Percentiles rank a stretch among this genome's conserved stretches.
Evolutionary conservation across 1,140 invertebrate genomes (phyloP).

Genomic region (Aethina tumida): DNA sequence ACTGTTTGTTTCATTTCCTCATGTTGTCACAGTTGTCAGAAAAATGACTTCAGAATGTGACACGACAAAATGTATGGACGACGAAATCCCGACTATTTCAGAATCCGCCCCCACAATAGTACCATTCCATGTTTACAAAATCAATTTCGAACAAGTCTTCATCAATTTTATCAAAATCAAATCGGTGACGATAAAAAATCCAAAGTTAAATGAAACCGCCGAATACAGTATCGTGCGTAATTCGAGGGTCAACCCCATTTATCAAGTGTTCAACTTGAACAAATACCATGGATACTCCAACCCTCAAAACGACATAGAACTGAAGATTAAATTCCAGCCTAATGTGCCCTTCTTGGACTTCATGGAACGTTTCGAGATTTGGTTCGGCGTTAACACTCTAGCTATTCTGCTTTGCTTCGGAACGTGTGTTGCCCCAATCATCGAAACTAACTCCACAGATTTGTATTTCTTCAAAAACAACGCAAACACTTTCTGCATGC

Average conservation of each 20-base stretch:
- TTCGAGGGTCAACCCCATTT: constrained; percentile 12
- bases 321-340: constrained; percentile 18
- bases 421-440: neutral
- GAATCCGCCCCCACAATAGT: too few relatives aligned
- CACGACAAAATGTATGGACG: neutral
- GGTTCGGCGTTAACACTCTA: neutral
- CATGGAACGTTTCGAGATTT: constrained; percentile 5
- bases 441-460: constrained; percentile 1
- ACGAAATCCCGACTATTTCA: too few relatives aligned
- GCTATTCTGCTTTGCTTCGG: neutral
- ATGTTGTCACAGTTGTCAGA: neutral
- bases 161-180: constrained; percentile 7
- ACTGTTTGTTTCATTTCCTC: neutral
- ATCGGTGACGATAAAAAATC: constrained; percentile 1
- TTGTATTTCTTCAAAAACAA: constrained; percentile 5
- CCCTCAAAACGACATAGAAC: constrained; percentile 8
- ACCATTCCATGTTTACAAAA: too few relatives aligned
- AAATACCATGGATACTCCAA: constrained; percentile 10
- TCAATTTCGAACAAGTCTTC: neutral
- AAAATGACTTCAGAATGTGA: neutral
- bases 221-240: constrained; percentile 13
- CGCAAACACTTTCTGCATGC: neutral
- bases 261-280: constrained; percentile 16
- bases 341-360: constrained; percentile 16
- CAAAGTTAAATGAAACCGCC: constrained; percentile 4